phyloP scores from a whole-genome alignment of 53 echinoderm and acorn worm species.

The Hippasteria phrygiana region DNA sequence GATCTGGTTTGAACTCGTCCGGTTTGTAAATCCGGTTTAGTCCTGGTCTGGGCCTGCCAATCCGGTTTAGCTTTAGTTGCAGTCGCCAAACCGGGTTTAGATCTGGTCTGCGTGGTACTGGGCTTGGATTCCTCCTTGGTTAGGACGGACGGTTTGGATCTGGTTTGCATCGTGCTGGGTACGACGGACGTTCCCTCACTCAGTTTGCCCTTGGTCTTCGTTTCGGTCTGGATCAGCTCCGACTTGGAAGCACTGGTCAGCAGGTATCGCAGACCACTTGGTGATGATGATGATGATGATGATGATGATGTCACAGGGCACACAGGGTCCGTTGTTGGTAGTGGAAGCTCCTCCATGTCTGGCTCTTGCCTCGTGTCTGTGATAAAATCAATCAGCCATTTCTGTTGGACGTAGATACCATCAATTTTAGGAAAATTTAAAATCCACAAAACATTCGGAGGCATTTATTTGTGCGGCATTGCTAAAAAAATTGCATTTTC shows the following conservation, averaged over 20 bases:
- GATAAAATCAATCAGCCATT: not conserved
- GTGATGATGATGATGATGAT: slow-evolving; percentile 1
- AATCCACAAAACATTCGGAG: not conserved
- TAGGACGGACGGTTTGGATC: slow-evolving; percentile 23
- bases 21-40: slow-evolving; percentile 36
- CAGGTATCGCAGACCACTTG: not conserved
- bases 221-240: not conserved
- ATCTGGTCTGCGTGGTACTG: slow-evolving; percentile 33
- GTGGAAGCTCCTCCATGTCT: not conserved
- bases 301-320: not conserved
- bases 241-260: slow-evolving; percentile 14
- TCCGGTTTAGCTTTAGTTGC: slow-evolving; percentile 21
- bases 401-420: not conserved
- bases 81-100: slow-evolving; percentile 5
- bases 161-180: slow-evolving; percentile 21
- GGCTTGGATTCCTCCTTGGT: slow-evolving; percentile 7
- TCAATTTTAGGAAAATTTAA: not conserved
- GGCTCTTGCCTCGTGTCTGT: slow-evolving; percentile 9
- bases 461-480: too few species aligned
- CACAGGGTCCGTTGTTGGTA: not conserved
- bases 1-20: slow-evolving; percentile 26
- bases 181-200: not conserved
- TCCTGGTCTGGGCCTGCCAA: not conserved
- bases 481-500: too few species aligned
- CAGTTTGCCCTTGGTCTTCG: not conserved